phyloP scores from a whole-genome alignment of 1,140 invertebrate genomes.

The Apis mellifera region DNA sequence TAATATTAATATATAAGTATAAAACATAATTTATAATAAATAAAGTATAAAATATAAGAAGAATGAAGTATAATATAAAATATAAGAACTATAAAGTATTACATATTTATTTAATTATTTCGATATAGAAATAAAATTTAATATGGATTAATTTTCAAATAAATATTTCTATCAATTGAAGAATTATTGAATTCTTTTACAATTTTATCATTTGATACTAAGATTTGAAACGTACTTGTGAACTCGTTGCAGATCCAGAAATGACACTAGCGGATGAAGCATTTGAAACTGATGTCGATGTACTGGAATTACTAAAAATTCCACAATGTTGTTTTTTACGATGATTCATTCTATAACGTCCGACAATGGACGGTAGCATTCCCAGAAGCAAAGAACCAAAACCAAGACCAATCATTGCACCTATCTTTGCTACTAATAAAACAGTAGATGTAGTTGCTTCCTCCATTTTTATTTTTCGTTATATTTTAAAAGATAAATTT shows the following conservation, averaged over 20 bases:
- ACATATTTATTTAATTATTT: neutral
- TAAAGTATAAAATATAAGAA: neutral
- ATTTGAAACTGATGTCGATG: slow-evolving; percentile 64
- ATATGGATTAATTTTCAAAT: neutral
- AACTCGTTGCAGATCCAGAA: slow-evolving; percentile 31
- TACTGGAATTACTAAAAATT: slow-evolving; percentile 72
- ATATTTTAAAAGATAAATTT: too few species aligned
- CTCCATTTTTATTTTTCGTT: slow-evolving; percentile 37
- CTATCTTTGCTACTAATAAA: slow-evolving; percentile 80
- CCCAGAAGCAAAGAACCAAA: slow-evolving; percentile 81
- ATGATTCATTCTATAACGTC: slow-evolving; percentile 73
- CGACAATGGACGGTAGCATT: slow-evolving; percentile 81
- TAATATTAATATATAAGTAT: neutral
- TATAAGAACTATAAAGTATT: neutral
- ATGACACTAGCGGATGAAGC: slow-evolving; percentile 46
- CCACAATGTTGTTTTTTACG: slow-evolving; percentile 65
- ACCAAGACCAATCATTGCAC: slow-evolving; percentile 82
- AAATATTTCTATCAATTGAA: neutral
- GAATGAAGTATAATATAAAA: neutral
- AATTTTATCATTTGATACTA: neutral
- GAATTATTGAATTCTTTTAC: neutral
- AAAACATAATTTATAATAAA: neutral
- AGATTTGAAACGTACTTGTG: slow-evolving; percentile 54
- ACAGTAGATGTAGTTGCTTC: slow-evolving; percentile 50
- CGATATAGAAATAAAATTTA: too few species aligned